These are phyloP conservation scores for Ceraclea dissimilis DNA, from an alignment of 2,888 invertebrate species.

Conservation along the genomic window DNA sequence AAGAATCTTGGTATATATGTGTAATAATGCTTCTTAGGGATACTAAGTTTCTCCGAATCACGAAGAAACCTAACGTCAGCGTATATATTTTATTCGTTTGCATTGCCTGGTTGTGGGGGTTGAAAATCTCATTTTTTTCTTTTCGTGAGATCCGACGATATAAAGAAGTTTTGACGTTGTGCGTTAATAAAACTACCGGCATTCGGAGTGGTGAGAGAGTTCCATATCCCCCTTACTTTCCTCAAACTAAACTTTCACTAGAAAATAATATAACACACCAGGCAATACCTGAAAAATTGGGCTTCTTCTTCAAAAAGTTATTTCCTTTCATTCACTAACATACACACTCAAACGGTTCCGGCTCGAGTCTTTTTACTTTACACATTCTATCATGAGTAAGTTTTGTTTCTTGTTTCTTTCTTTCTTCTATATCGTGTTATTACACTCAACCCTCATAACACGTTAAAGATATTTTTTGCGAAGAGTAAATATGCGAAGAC, in stretches of 20 bases:
- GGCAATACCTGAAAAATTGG: background rate
- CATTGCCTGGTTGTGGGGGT: background rate
- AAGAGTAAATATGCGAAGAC: constrained; percentile 26
- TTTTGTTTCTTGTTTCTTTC: background rate
- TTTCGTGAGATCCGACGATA: constrained; percentile 4
- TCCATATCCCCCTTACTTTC: constrained; percentile 4
- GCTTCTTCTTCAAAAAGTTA: background rate
- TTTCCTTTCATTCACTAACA: background rate
- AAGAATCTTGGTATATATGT: too few species aligned
- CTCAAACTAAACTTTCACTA: background rate
- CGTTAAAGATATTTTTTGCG: constrained; percentile 16
- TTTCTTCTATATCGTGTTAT: background rate
- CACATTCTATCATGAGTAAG: background rate
- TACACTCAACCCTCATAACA: background rate
- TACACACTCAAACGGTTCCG: background rate
- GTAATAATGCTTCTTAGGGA: too few species aligned
- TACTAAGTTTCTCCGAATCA: background rate
- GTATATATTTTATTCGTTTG: constrained; percentile 5
- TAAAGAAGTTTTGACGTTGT: constrained; percentile 20
- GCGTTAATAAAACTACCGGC: constrained; percentile 22
- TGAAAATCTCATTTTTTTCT: constrained; percentile 5
- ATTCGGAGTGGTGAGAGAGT: constrained; percentile 13
- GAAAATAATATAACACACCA: background rate
- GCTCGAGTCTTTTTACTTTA: background rate
- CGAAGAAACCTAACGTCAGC: constrained; percentile 2